Evolutionary conservation across 2,113 vertebrate species (phyloP), one percentile per base, ranked within the genome.

Genomic region (Clarias gariepinus): DNA sequence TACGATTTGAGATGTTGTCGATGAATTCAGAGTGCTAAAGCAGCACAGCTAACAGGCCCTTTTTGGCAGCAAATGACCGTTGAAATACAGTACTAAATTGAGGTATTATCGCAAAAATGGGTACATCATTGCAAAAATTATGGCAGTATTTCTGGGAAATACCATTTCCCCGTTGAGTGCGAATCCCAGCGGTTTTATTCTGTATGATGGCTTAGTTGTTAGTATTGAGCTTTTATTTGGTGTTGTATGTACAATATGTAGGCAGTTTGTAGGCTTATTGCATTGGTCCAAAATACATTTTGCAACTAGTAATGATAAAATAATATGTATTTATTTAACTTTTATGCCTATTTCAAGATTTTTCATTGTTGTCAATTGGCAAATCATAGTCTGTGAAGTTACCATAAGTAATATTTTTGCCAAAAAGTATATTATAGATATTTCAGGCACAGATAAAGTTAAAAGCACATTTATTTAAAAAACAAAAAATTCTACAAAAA

Each of bases 1-100:
- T 61, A 23, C 57, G 25, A 9, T 81, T 81, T 61, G 57, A 23
- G 30, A 60, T 79, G 76, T 58, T 79, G 25, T 58, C 77, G 33
- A 28, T 33, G 53, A 79, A 60, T 36, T 23, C 78, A 12, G 28
- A 41, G 28, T 61, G 57, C 12, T 41, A 41, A 61, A 61, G 30
- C 78, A 36, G 33, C 78, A 41, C 57, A 61, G 57, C 57, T 23
- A 61, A 61, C 12, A 4, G 64, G 2, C 16, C 52, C 63, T 83
- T 83, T 36, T 83, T 55, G 41, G 41, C 81, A 83, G 81, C 81
- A 68, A 82, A 82, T 82, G 81, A 53, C 81, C 81, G 41, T 68
- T 52, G 61, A 66, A 82, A 82, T 64, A 52, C 16, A 82, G 66
- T 64, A 52, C 16, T 66, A 82, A 82, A 82, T 68, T 68, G 81